These are phyloP conservation scores for Podarcis cretensis DNA, from an alignment of 2,113 vertebrate genomes.

Conservation along the genomic window DNA sequence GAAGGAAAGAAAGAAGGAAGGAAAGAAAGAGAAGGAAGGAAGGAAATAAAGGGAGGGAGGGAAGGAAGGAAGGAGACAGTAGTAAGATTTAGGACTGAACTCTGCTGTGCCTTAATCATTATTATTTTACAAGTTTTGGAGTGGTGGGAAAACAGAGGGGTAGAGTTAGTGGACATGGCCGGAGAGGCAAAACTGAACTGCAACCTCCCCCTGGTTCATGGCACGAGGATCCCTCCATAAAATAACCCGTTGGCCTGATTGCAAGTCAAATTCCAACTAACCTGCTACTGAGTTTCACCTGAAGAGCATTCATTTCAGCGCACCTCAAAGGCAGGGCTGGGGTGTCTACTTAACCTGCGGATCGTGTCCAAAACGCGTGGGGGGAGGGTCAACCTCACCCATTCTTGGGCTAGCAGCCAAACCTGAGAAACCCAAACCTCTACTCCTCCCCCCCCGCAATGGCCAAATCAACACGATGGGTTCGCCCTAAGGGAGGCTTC, in stretches of 20 bases:
- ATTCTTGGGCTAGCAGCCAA: background rate
- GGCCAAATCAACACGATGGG: background rate
- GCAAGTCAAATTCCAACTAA: background rate
- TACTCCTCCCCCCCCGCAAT: rapidly evolving
- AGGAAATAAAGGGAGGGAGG: background rate
- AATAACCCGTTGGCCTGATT: background rate
- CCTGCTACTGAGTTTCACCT: background rate
- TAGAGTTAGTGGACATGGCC: background rate
- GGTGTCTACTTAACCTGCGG: background rate
- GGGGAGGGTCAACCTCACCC: no score
- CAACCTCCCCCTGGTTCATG: background rate
- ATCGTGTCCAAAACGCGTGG: background rate
- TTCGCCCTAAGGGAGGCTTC: background rate
- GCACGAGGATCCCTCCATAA: background rate
- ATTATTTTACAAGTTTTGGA: background rate
- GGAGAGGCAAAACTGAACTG: background rate
- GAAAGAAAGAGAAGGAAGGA: background rate
- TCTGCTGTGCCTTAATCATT: background rate
- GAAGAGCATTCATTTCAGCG: background rate
- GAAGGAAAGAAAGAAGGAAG: background rate
- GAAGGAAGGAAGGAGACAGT: background rate
- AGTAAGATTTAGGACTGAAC: background rate
- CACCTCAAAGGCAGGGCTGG: background rate
- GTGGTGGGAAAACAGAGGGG: background rate
- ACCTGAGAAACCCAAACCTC: background rate